Evolutionary conservation across 30 jellyfish, hydroid and myxozoan species (phyloP).

Genomic region (Aurelia coerulea): DNA sequence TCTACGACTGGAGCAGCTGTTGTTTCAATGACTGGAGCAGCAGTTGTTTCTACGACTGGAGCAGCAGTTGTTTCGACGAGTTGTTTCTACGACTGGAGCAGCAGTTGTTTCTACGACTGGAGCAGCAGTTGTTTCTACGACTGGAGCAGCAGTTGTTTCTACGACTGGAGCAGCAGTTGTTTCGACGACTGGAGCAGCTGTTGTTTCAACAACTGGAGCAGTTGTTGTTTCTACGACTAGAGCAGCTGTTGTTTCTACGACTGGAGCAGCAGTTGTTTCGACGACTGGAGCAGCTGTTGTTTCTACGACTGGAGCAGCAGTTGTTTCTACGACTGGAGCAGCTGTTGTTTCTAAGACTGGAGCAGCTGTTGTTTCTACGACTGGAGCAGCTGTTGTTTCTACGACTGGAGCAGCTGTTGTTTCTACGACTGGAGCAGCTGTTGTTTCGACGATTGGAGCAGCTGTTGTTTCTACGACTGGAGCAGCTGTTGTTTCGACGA

Average conservation of each 20-base stretch:
- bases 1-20: constrained; percentile 25
- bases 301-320: constrained; percentile 13
- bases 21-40: constrained; percentile 14
- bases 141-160: constrained; percentile 28
- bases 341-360: constrained; percentile 23
- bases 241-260: constrained; percentile 41
- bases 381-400: constrained; percentile 11
- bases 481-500: constrained; percentile 26
- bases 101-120: constrained; percentile 36
- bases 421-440: constrained; percentile 45
- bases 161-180: constrained; percentile 17
- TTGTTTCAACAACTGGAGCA: constrained; percentile 16
- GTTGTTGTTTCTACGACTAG: background rate
- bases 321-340: constrained; percentile 22
- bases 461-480: constrained; percentile 51
- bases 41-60: constrained; percentile 19
- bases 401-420: constrained; percentile 6
- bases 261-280: constrained; percentile 50
- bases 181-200: constrained; percentile 37
- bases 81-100: constrained; percentile 39
- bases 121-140: constrained; percentile 11
- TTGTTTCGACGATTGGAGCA: constrained; percentile 32
- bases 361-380: constrained; percentile 32
- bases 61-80: constrained; percentile 24
- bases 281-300: constrained; percentile 32